These are phyloP conservation scores for Enteromius afrohamiltoni DNA, from an alignment of 2,797 vertebrate species.

Conservation along the genomic window DNA sequence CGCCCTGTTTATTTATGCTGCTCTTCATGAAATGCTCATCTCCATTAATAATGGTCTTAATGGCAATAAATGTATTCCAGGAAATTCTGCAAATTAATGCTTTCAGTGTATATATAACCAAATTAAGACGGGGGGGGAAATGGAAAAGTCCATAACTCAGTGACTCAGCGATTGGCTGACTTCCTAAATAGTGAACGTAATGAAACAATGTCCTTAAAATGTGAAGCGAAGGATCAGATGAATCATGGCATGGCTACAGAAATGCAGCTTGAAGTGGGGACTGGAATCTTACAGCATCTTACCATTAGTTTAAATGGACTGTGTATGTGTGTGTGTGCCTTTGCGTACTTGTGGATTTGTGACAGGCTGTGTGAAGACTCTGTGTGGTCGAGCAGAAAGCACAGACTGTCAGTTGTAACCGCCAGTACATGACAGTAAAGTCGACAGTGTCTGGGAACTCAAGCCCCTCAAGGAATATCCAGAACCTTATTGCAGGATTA, in stretches of 20 bases:
- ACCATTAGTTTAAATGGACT: conserved; percentile 16
- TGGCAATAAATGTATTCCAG: conserved; percentile 64
- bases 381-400: conserved; percentile 33
- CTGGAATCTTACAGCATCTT: not conserved
- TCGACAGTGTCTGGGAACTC: conserved; percentile 44
- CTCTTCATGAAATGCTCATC: conserved; percentile 64
- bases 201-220: conserved; percentile 44
- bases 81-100: conserved; percentile 61
- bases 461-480: conserved; percentile 18
- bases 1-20: not conserved
- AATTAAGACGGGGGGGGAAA: conserved; percentile 25
- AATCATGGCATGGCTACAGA: conserved; percentile 6
- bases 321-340: not conserved
- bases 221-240: conserved; percentile 31
- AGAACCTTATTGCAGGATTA: conserved; percentile 26
- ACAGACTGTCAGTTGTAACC: conserved; percentile 44
- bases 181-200: conserved; percentile 40
- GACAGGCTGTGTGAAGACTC: conserved; percentile 14
- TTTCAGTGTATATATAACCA: conserved; percentile 58
- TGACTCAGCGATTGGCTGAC: conserved; percentile 38
- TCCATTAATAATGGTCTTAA: conserved; percentile 68
- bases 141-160: conserved; percentile 58
- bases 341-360: conserved; percentile 6
- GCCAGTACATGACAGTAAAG: conserved; percentile 46
- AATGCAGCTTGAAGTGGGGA: not conserved